Conservation (phyloP, 2,888 invertebrate species). For the Hemithea aestivaria region DNA sequence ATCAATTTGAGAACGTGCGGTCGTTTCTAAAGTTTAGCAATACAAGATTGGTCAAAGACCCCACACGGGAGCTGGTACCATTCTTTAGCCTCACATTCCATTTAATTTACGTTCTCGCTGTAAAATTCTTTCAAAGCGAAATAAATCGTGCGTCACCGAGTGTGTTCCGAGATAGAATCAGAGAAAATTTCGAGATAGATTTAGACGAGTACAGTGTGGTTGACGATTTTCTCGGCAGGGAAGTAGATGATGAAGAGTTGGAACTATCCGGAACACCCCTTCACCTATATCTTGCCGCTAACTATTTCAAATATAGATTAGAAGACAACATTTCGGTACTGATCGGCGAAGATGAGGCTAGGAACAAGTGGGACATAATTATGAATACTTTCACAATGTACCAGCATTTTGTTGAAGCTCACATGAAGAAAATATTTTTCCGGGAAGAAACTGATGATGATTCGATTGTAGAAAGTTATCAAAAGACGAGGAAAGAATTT, state of each 20-base stretch:
- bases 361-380: constrained; percentile 30
- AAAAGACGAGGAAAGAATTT: constrained; percentile 23
- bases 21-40: constrained; percentile 27
- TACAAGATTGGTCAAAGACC: constrained; percentile 9
- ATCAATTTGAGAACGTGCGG: constrained; percentile 35
- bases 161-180: constrained; percentile 29
- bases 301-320: constrained; percentile 35
- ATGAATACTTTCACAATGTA: constrained; percentile 31
- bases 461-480: constrained; percentile 12
- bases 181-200: constrained; percentile 28
- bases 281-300: constrained; percentile 38
- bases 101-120: constrained; percentile 29
- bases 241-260: constrained; percentile 25
- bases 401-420: constrained; percentile 31
- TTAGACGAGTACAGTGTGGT: constrained; percentile 26
- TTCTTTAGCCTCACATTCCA: constrained; percentile 36
- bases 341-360: constrained; percentile 23
- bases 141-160: constrained; percentile 29
- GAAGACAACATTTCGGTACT: constrained; percentile 31
- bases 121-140: constrained; percentile 34
- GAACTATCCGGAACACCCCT: constrained; percentile 40
- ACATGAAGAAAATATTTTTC: constrained; percentile 29
- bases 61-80: constrained; percentile 27
- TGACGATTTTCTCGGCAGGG: constrained; percentile 29
- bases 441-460: constrained; percentile 20